phyloP scores from a whole-genome alignment of 2,888 invertebrate species.

The Notocelia uddmanniana region DNA sequence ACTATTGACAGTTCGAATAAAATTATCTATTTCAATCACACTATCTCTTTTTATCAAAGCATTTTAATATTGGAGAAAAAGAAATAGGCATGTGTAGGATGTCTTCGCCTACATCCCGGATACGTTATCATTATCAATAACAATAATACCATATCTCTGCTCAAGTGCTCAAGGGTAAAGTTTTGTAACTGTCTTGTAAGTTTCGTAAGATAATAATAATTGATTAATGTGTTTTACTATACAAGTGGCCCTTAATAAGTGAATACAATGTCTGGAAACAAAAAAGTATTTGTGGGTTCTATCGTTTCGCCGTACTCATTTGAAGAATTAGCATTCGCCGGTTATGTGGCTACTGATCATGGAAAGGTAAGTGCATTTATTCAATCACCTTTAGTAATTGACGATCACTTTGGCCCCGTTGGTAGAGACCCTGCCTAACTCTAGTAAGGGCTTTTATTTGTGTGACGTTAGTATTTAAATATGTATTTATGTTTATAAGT shows the following conservation, averaged over 20 bases:
- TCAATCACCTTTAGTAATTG: conserved; percentile 19
- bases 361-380: conserved; percentile 82
- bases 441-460: too few relatives aligned
- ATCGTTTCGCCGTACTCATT: conserved; percentile 64
- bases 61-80: neutral
- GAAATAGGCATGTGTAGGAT: neutral
- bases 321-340: conserved; percentile 66
- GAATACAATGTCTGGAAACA: conserved; percentile 61
- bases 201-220: conserved; percentile 15
- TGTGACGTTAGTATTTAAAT: too few relatives aligned
- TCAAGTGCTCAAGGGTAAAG: conserved; percentile 29
- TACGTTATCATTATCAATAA: conserved; percentile 16
- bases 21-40: neutral
- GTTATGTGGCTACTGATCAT: conserved; percentile 84
- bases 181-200: conserved; percentile 17
- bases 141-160: conserved; percentile 4
- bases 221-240: conserved; percentile 8
- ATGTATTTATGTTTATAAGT: too few relatives aligned
- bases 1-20: neutral
- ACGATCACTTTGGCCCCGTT: too few relatives aligned
- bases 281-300: conserved; percentile 66
- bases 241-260: neutral
- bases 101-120: neutral
- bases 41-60: conserved; percentile 6
- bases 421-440: too few relatives aligned